Conservation (phyloP, 2,113 vertebrate genomes). For the Gasterosteus aculeatus region DNA sequence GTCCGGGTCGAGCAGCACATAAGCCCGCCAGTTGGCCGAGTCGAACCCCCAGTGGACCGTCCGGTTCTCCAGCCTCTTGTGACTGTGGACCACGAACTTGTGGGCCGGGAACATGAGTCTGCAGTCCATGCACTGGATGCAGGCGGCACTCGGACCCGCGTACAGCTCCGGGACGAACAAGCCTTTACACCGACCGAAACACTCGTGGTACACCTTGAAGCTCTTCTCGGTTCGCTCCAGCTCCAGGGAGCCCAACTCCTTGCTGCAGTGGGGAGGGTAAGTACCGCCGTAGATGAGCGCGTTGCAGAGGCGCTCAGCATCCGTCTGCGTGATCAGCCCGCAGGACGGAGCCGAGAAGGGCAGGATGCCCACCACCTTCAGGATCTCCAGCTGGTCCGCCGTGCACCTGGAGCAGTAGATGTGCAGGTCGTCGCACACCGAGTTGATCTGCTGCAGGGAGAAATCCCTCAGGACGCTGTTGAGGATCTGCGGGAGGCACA, state of each 20-base stretch:
- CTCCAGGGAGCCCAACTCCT: slow-evolving; percentile 89
- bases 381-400: slow-evolving; percentile 98
- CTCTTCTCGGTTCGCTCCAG: slow-evolving; percentile 91
- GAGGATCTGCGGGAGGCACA: slow-evolving; percentile 97
- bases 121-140: slow-evolving; percentile 98
- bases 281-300: slow-evolving; percentile 93
- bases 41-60: slow-evolving; percentile 99
- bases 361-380: slow-evolving; percentile 97
- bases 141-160: slow-evolving; percentile 88
- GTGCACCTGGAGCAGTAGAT: slow-evolving; percentile 98
- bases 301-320: slow-evolving; percentile 96
- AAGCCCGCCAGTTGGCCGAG: slow-evolving; percentile 97
- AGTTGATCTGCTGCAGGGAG: slow-evolving; percentile 98
- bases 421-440: slow-evolving; percentile 97
- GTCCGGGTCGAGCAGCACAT: slow-evolving; percentile 95
- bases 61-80: slow-evolving; percentile 96
- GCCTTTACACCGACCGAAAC: slow-evolving; percentile 97
- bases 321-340: slow-evolving; percentile 98
- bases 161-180: slow-evolving; percentile 95
- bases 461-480: slow-evolving; percentile 98
- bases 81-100: slow-evolving; percentile 98
- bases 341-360: slow-evolving; percentile 98
- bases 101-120: slow-evolving; percentile 95
- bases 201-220: slow-evolving; percentile 97
- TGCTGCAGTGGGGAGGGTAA: slow-evolving; percentile 91